Evolutionary conservation across 1,140 invertebrate genomes (phyloP).

Genomic region (Cherax quadricarinatus): DNA sequence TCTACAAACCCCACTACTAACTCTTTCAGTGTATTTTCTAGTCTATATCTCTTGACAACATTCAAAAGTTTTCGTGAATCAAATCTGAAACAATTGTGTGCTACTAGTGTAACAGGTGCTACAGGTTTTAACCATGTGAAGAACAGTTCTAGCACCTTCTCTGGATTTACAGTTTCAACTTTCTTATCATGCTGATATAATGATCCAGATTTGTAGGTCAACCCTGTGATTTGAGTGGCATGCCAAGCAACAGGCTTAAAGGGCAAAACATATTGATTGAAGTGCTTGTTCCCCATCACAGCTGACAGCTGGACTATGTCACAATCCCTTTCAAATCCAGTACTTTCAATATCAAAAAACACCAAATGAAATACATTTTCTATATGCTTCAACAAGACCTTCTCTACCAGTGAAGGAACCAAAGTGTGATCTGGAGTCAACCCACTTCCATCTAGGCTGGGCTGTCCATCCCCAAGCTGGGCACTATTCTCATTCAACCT

Average conservation of each 20-base stretch:
- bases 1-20: slow-evolving; percentile 21
- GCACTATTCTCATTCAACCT: not conserved
- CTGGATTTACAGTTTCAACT: slow-evolving; percentile 11
- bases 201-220: slow-evolving; percentile 1
- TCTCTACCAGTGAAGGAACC: slow-evolving; percentile 1
- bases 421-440: not conserved
- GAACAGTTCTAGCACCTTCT: not conserved
- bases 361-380: slow-evolving; percentile 1
- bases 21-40: not conserved
- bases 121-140: not conserved
- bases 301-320: slow-evolving; percentile 31
- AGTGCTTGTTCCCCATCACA: not conserved
- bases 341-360: slow-evolving; percentile 35
- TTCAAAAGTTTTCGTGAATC: slow-evolving; percentile 10
- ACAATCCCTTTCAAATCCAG: slow-evolving; percentile 26
- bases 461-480: slow-evolving; percentile 1
- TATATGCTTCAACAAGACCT: slow-evolving; percentile 12
- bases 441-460: not conserved
- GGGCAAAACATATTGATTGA: slow-evolving; percentile 30
- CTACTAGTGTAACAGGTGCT: slow-evolving; percentile 12
- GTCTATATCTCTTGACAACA: not conserved
- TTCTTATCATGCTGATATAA: slow-evolving; percentile 6
- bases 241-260: not conserved
- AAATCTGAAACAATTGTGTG: slow-evolving; percentile 37
- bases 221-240: slow-evolving; percentile 17